phyloP scores from a whole-genome alignment of 2,113 vertebrate species.

The Cebidichthys violaceus region DNA sequence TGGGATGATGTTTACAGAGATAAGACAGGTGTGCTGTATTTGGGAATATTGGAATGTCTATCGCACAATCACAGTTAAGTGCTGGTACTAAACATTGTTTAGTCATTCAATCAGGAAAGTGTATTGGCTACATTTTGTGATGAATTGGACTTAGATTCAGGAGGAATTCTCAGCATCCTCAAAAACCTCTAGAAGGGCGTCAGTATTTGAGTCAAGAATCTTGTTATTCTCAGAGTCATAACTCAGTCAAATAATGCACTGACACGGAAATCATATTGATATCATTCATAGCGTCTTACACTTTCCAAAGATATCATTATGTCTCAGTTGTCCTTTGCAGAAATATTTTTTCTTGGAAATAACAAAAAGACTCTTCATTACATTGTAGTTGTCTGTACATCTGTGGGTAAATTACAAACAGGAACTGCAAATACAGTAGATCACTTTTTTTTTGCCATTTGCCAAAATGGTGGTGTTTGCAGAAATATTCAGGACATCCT shows the following conservation, averaged over 20 bases:
- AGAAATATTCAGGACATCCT: not conserved
- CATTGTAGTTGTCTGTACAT: not conserved
- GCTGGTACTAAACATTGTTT: not conserved
- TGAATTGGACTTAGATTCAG: not conserved
- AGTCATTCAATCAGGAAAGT: not conserved
- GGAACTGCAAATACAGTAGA: not conserved
- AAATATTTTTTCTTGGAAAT: not conserved
- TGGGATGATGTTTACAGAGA: not conserved
- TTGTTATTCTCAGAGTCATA: not conserved
- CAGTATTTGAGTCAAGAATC: not conserved
- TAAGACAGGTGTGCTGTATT: not conserved
- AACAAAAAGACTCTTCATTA: not conserved
- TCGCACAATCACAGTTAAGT: not conserved
- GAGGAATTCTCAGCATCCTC: not conserved
- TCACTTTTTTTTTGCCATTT: no score
- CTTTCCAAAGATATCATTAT: not conserved
- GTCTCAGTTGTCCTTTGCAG: not conserved
- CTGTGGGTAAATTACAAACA: not conserved
- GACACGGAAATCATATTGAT: not conserved
- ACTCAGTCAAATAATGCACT: not conserved
- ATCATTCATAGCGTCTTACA: not conserved
- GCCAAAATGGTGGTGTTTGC: not conserved
- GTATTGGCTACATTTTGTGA: not conserved
- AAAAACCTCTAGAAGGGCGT: not conserved
- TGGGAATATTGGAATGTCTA: not conserved